A percentile compares a stretch with the other conserved stretches of the same genome.
Conservation (phyloP, 2,888 invertebrate genomes). For the Eupithecia vulgata region DNA sequence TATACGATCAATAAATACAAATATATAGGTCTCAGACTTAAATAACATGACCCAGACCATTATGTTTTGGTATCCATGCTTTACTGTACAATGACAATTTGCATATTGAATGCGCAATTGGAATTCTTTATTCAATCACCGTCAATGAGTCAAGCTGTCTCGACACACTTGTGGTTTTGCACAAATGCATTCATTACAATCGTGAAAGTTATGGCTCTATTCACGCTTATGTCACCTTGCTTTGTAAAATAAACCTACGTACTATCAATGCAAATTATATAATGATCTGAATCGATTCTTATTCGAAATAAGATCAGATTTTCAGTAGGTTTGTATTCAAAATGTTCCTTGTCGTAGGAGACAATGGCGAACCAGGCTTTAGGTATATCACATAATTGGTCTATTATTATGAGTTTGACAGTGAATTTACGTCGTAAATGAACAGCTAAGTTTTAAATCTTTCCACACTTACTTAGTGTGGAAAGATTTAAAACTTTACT, state of each 20-base stretch:
- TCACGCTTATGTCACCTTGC: neutral
- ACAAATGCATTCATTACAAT: conserved; percentile 32
- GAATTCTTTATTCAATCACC: conserved; percentile 23
- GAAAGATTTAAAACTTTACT: too few relatives aligned
- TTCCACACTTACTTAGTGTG: too few relatives aligned
- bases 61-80: conserved; percentile 17
- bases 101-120: conserved; percentile 22
- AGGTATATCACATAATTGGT: neutral
- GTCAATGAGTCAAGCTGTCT: conserved; percentile 35
- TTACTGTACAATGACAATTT: conserved; percentile 9
- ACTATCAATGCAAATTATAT: neutral
- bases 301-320: neutral
- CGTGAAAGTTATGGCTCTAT: conserved; percentile 34
- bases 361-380: neutral
- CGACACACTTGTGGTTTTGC: conserved; percentile 33
- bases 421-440: neutral
- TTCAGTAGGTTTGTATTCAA: neutral
- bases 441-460: too few relatives aligned
- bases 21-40: conserved; percentile 4
- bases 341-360: neutral
- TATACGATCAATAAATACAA: neutral
- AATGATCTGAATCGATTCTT: neutral
- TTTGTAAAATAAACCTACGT: conserved; percentile 12
- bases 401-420: neutral
- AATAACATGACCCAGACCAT: conserved; percentile 9